Evolutionary conservation across 2,113 vertebrate species (phyloP).

Genomic region (Struthidea cinerea): DNA sequence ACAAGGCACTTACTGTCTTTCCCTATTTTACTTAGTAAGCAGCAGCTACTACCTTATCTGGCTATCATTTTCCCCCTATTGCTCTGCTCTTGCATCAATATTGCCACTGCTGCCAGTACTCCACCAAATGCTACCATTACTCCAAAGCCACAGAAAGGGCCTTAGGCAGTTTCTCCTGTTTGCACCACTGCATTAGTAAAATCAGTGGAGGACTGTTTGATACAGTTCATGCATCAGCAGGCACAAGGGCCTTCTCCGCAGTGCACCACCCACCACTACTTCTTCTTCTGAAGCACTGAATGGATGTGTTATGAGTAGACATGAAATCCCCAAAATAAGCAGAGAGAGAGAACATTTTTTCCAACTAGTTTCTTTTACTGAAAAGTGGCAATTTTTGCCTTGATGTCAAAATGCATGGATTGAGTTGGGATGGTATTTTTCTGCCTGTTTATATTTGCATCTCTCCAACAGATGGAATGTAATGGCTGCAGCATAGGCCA

Average conservation of each 20-base stretch:
- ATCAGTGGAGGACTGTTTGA: not conserved
- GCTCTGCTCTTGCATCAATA: not conserved
- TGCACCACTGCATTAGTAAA: not conserved
- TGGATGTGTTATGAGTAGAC: not conserved
- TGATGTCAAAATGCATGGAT: not conserved
- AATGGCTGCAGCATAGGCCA: not conserved
- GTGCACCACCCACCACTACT: not conserved
- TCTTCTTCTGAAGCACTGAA: not conserved
- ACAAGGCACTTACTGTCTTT: not conserved
- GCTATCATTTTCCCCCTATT: not conserved
- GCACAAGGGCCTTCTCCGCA: not conserved
- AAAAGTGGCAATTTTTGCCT: not conserved
- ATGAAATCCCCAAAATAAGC: not conserved
- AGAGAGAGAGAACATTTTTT: not conserved
- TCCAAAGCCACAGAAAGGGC: not conserved
- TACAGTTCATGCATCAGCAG: not conserved
- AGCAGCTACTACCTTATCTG: not conserved
- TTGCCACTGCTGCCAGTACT: not conserved
- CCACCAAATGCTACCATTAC: not conserved
- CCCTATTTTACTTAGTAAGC: not conserved
- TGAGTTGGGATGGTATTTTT: not conserved
- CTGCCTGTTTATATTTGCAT: not conserved
- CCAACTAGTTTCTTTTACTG: not conserved
- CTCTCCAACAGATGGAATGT: constrained; percentile 19
- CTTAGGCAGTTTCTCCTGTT: not conserved